Conservation (phyloP, 2,888 invertebrate species). For the Gari tellinella region DNA sequence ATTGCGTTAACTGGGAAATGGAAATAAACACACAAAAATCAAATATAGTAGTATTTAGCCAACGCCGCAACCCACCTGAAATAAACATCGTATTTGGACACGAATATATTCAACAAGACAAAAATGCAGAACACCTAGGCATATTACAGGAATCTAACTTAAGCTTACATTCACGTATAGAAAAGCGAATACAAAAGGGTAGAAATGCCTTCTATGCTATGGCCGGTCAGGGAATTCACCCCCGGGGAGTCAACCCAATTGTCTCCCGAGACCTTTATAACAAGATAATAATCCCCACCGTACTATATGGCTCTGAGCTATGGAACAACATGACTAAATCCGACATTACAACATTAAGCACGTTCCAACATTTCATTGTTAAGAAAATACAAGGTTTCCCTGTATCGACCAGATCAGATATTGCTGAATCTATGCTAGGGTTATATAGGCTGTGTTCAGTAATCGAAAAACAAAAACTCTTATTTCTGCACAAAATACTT, state of each 20-base stretch:
- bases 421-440: conserved; percentile 14
- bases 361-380: conserved; percentile 16
- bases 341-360: neutral
- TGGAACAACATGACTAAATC: conserved; percentile 12
- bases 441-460: neutral
- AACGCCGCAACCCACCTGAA: neutral
- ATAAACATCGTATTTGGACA: conserved; percentile 5
- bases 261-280: neutral
- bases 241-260: conserved; percentile 11
- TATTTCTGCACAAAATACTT: conserved; percentile 19
- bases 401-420: conserved; percentile 12
- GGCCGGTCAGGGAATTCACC: conserved; percentile 1
- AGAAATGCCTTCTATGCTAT: conserved; percentile 23
- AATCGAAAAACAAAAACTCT: conserved; percentile 11
- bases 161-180: neutral
- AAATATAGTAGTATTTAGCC: conserved; percentile 10
- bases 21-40: conserved; percentile 11
- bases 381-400: conserved; percentile 16
- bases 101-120: conserved; percentile 3
- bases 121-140: conserved; percentile 1
- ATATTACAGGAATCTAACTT: conserved; percentile 6
- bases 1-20: conserved; percentile 10
- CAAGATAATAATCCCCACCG: conserved; percentile 4
- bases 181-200: conserved; percentile 16
- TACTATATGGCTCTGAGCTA: conserved; percentile 19